phyloP scores from a whole-genome alignment of 2,888 invertebrate genomes.

The Cyrtodaria siliqua region DNA sequence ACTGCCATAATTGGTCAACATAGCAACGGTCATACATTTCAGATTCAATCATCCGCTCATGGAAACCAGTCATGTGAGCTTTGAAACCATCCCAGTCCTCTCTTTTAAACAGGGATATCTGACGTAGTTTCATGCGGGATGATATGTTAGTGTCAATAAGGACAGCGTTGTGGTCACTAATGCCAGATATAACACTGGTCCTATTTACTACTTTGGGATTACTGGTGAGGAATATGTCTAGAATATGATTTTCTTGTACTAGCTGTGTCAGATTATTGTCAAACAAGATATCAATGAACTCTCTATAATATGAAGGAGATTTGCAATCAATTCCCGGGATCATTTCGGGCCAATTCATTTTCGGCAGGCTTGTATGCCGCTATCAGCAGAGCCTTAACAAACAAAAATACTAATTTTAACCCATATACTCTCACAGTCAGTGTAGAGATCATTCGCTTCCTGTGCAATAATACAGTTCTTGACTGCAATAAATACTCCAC shows the following conservation, averaged over 20 bases:
- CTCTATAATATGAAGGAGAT: slow-evolving; percentile 4
- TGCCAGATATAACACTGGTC: slow-evolving; percentile 23
- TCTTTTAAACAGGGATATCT: slow-evolving; percentile 14
- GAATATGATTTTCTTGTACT: slow-evolving; percentile 18
- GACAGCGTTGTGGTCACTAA: slow-evolving; percentile 32
- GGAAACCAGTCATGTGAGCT: slow-evolving; percentile 17
- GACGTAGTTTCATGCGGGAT: slow-evolving; percentile 11
- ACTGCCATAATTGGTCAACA: slow-evolving; percentile 5
- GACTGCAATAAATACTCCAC: slow-evolving; percentile 24
- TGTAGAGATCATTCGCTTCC: slow-evolving; percentile 5
- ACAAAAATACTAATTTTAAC: slow-evolving; percentile 14
- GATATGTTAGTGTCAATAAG: slow-evolving; percentile 19
- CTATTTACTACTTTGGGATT: slow-evolving; percentile 23
- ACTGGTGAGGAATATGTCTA: slow-evolving; percentile 31
- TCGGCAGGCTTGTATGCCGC: slow-evolving; percentile 20
- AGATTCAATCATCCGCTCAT: not conserved
- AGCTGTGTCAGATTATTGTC: not conserved
- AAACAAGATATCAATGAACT: slow-evolving; percentile 2
- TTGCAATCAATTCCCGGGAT: slow-evolving; percentile 6
- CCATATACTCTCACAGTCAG: slow-evolving; percentile 10
- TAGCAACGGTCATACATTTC: not conserved
- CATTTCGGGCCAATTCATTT: slow-evolving; percentile 10
- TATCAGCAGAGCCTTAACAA: slow-evolving; percentile 9
- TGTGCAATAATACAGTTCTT: slow-evolving; percentile 16
- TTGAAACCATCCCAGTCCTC: slow-evolving; percentile 15